Base-by-base conservation (phyloP, 1,140 invertebrate species). In the Drosophila nasuta region DNA sequence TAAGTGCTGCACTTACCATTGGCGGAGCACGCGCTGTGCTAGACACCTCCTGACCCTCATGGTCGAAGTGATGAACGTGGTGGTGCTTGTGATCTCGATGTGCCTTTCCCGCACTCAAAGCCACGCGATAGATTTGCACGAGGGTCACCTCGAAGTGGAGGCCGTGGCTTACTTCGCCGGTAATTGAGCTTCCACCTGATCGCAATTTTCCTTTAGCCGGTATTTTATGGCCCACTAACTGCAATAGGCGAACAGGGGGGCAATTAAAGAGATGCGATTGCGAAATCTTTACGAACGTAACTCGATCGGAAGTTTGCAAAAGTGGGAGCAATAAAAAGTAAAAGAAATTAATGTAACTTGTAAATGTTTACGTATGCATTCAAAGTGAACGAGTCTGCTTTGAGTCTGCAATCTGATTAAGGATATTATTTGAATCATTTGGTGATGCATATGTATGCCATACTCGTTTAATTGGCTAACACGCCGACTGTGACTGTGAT, bases 1-100 rank as follows among this genome's bases (percentile, higher is more conserved):
- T 8, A 0, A 30, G 20, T 45, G 8, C 7, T n/a, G n/a, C 10
- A 51, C 93, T 91, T 57, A 93, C 88, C 7, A 94, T 93, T 17
- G 94, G 93, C 4, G 94, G 93, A 8, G 94, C 94, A 2, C 95
- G 94, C 0, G 93, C 92, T 4, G 94, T 94, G 6, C 92, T 93
- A 0, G 94, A 93, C 1, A 93, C 91, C 20, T 95, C 93, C 11
- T 94, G 94, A 1, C 95, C 95, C 71, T 96, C 95, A 79, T 97
- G 96, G 77, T 95, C 95, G 77, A 95, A 96, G 73, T 96, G 95
- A 81, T 97, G 96, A 0, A 94, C 96, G 82, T 97, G 96, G 82
- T 97, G 96, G 77, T 97, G 96, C 82, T 97, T 97, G 92, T 97
- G 96, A 82, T 97, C 96, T 59, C 95, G 95, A 88, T 97, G 96